phyloP scores from a whole-genome alignment of 1,140 invertebrate genomes.

The Maconellicoccus hirsutus region DNA sequence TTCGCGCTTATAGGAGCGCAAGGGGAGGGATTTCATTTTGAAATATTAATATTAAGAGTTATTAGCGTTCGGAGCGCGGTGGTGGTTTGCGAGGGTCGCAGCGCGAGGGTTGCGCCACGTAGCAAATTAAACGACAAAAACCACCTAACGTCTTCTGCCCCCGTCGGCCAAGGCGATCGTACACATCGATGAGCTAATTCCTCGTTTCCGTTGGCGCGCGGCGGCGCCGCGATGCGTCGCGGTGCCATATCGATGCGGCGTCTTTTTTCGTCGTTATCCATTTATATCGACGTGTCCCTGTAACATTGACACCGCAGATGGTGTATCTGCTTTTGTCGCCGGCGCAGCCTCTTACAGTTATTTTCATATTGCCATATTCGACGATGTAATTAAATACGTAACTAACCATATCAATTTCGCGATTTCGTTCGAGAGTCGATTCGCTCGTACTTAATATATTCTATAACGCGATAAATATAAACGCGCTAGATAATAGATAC shows the following conservation, averaged over 20 bases:
- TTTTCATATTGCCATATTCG: too few relatives aligned
- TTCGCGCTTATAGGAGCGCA: background rate
- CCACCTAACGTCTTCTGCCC: background rate
- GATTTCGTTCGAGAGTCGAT: too few relatives aligned
- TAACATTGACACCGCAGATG: background rate
- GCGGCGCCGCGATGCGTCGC: background rate
- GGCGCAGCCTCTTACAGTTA: too few relatives aligned
- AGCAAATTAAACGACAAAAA: slow-evolving; percentile 14
- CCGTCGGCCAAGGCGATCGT: background rate
- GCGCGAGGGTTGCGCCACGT: background rate
- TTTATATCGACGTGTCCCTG: background rate
- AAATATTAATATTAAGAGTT: slow-evolving; percentile 23
- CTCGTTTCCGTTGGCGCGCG: background rate
- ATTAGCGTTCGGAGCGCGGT: slow-evolving; percentile 10
- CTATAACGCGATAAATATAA: too few relatives aligned
- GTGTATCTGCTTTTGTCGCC: background rate
- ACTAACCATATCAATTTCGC: too few relatives aligned
- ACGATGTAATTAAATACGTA: too few relatives aligned
- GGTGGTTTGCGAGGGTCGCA: background rate
- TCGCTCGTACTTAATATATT: too few relatives aligned
- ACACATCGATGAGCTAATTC: slow-evolving; percentile 8
- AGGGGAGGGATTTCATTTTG: slow-evolving; percentile 7
- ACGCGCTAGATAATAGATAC: too few relatives aligned
- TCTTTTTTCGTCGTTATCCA: background rate
- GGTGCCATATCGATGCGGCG: background rate